phyloP scores from a whole-genome alignment of 2,888 invertebrate genomes.

The Timema podura region DNA sequence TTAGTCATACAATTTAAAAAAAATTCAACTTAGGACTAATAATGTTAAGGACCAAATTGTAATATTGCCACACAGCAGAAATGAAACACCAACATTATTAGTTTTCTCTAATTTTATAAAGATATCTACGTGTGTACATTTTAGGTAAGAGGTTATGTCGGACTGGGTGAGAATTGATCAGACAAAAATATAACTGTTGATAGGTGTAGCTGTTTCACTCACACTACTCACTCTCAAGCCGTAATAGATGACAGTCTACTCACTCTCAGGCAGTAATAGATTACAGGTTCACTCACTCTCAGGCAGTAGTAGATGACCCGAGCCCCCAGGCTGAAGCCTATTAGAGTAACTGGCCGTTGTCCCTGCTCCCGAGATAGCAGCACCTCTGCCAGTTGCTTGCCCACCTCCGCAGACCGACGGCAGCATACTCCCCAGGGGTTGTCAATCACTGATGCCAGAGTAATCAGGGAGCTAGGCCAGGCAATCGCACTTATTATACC shows the following conservation, averaged over 20 bases:
- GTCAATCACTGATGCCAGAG: conserved; percentile 54
- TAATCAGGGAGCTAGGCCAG: conserved; percentile 60
- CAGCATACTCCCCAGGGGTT: conserved; percentile 67
- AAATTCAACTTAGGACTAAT: no score
- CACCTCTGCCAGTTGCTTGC: conserved; percentile 61
- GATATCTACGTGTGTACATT: no score
- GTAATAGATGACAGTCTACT: no score
- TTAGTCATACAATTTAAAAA: no score
- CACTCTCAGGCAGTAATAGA: no score
- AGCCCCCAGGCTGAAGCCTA: conserved; percentile 64
- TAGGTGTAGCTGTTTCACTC: neutral
- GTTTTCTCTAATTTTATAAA: no score
- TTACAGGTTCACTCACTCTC: conserved; percentile 41
- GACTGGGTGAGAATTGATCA: no score
- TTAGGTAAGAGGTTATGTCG: no score
- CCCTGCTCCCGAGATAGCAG: conserved; percentile 57
- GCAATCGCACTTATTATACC: conserved; percentile 60
- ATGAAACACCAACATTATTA: no score
- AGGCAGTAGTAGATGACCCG: conserved; percentile 63
- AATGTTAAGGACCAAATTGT: no score
- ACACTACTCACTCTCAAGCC: neutral
- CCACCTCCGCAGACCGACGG: conserved; percentile 55
- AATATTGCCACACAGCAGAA: no score
- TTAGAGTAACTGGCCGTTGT: conserved; percentile 59
- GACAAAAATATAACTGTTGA: no score